phyloP scores from a whole-genome alignment of 2,797 vertebrate species.

The Psittacula derbiana region DNA sequence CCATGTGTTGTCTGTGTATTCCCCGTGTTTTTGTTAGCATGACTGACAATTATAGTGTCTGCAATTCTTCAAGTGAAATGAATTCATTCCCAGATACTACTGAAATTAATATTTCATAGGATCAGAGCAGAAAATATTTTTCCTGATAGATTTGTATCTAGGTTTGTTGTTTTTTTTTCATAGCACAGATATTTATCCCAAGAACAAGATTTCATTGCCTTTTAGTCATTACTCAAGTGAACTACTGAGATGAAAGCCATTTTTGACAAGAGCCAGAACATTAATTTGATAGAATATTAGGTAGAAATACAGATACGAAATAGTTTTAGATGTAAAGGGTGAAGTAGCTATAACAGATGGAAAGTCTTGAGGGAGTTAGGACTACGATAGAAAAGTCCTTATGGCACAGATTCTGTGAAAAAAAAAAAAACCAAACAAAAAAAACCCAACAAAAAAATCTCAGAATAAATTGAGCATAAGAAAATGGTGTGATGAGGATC shows the following conservation, averaged over 20 bases:
- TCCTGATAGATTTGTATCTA: not conserved
- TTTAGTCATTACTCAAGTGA: not conserved
- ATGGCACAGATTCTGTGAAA: not conserved
- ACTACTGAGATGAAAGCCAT: not conserved
- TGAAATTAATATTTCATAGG: not conserved
- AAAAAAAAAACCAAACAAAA: not conserved
- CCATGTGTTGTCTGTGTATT: not conserved
- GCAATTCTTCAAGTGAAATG: not conserved
- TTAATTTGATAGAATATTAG: not conserved
- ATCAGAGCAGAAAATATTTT: not conserved
- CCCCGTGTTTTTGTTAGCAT: not conserved
- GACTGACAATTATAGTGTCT: not conserved
- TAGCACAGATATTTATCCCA: not conserved
- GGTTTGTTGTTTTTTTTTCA: not conserved
- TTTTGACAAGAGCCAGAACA: not conserved
- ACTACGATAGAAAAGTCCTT: slow-evolving; percentile 18
- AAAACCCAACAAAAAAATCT: not conserved
- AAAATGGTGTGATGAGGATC: slow-evolving; percentile 20
- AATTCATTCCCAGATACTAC: not conserved
- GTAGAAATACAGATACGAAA: not conserved
- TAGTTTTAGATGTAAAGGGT: slow-evolving; percentile 3
- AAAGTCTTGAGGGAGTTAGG: slow-evolving; percentile 30
- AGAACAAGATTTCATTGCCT: not conserved
- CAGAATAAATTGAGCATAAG: slow-evolving; percentile 17
- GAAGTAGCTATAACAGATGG: slow-evolving; percentile 27